Evolutionary conservation across 2,888 invertebrate genomes (phyloP).

Genomic region (Artemia sp.): DNA sequence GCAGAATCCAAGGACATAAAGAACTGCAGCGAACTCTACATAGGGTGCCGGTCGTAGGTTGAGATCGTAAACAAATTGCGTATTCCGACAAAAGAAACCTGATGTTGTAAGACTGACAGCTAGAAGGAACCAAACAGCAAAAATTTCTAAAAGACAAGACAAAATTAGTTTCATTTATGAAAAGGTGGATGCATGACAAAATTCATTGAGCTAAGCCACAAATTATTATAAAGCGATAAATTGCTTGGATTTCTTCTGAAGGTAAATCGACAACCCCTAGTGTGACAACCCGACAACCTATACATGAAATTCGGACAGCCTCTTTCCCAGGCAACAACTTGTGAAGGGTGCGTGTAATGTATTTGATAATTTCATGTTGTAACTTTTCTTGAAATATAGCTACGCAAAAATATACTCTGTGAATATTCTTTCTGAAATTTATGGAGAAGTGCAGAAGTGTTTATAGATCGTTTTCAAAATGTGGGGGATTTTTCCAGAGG

Average conservation of each 20-base stretch:
- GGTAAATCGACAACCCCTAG: too few relatives aligned
- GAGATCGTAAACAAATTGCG: constrained; percentile 14
- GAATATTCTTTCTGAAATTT: too few relatives aligned
- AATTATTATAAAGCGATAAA: too few relatives aligned
- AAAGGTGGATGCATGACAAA: not conserved
- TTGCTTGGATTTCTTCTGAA: too few relatives aligned
- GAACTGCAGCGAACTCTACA: constrained; percentile 18
- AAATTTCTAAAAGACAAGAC: constrained; percentile 18
- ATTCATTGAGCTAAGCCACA: not conserved
- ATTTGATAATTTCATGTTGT: too few relatives aligned
- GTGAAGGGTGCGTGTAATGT: not conserved
- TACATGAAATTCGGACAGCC: not conserved
- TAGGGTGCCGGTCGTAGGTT: constrained; percentile 21
- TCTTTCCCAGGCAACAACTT: not conserved
- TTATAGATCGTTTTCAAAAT: too few relatives aligned
- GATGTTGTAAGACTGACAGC: constrained; percentile 2
- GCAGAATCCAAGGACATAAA: constrained; percentile 17
- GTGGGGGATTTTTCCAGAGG: too few relatives aligned
- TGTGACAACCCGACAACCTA: too few relatives aligned
- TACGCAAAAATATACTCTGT: too few relatives aligned
- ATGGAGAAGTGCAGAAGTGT: too few relatives aligned
- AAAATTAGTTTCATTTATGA: not conserved
- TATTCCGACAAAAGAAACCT: constrained; percentile 16
- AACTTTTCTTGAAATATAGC: too few relatives aligned
- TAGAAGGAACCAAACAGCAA: constrained; percentile 18